Conservation (phyloP, 2,888 invertebrate genomes). For the Plusia festucae region DNA sequence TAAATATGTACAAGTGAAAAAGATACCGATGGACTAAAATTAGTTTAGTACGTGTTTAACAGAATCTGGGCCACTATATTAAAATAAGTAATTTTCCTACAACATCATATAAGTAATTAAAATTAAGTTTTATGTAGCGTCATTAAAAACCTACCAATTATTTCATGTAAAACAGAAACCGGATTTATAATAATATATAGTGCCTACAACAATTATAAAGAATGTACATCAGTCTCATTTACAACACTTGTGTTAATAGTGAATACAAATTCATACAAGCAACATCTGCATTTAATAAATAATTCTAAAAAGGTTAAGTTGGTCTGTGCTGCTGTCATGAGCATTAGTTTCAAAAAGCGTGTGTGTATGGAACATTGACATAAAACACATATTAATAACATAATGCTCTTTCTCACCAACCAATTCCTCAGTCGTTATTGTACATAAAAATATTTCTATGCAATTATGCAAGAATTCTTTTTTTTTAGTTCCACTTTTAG, state of each 20-base stretch:
- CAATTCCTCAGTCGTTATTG: not conserved
- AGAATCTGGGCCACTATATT: too few species aligned
- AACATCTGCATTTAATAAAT: not conserved
- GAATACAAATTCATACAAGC: not conserved
- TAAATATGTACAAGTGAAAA: too few species aligned
- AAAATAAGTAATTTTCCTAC: too few species aligned
- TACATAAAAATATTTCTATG: too few species aligned
- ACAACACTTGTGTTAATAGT: slow-evolving; percentile 1
- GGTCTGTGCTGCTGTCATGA: slow-evolving; percentile 25
- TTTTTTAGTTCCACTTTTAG: not conserved
- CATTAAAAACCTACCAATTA: not conserved
- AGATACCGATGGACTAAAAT: too few species aligned
- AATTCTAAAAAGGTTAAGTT: not conserved
- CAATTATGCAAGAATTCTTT: too few species aligned
- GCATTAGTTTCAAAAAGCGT: slow-evolving; percentile 43
- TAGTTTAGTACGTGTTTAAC: too few species aligned
- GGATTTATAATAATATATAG: not conserved
- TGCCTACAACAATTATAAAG: not conserved
- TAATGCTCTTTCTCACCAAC: slow-evolving; percentile 1
- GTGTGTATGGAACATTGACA: slow-evolving; percentile 40
- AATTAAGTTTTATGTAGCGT: too few species aligned
- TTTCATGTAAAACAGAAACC: not conserved
- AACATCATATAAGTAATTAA: too few species aligned
- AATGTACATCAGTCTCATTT: not conserved
- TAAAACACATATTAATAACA: slow-evolving; percentile 19